These are phyloP conservation scores for Platycnemis pennipes DNA, from an alignment of 2,888 invertebrate species.

Conservation along the genomic window DNA sequence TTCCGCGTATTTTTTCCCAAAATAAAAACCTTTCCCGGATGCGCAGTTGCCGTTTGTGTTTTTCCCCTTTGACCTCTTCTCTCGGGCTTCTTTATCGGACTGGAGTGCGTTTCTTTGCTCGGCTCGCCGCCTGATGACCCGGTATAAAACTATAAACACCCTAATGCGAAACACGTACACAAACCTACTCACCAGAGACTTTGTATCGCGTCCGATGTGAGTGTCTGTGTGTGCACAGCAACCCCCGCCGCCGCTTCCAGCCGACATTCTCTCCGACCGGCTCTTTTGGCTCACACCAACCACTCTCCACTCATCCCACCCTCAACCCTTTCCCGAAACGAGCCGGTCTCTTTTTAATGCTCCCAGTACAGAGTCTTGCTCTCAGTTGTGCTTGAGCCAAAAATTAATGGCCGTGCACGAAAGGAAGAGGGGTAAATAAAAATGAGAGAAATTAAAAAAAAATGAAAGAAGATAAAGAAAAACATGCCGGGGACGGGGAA, in stretches of 20 bases:
- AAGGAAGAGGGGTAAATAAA: background rate
- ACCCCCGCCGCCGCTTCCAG: background rate
- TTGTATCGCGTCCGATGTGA: constrained; percentile 34
- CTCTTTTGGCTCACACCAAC: background rate
- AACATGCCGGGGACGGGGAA: constrained; percentile 12
- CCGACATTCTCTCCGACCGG: background rate
- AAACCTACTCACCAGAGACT: constrained; percentile 51
- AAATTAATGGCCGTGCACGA: constrained; percentile 47
- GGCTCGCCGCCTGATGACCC: constrained; percentile 3
- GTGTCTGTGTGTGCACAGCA: background rate
- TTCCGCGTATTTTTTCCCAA: background rate
- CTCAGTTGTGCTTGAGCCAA: constrained; percentile 50
- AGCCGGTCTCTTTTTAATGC: constrained; percentile 44
- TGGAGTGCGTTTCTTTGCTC: constrained; percentile 50
- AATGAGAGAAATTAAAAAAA: background rate
- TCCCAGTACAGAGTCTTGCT: constrained; percentile 13
- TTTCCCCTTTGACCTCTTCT: background rate
- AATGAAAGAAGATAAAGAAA: background rate
- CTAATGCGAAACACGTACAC: constrained; percentile 65
- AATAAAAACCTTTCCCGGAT: background rate
- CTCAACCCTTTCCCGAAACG: background rate
- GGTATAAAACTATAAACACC: constrained; percentile 63
- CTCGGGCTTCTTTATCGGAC: constrained; percentile 4
- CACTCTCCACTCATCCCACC: background rate
- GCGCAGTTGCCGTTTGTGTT: background rate